Evolutionary conservation across 2,797 vertebrate species (phyloP).

Genomic region (Choloepus didactylus): DNA sequence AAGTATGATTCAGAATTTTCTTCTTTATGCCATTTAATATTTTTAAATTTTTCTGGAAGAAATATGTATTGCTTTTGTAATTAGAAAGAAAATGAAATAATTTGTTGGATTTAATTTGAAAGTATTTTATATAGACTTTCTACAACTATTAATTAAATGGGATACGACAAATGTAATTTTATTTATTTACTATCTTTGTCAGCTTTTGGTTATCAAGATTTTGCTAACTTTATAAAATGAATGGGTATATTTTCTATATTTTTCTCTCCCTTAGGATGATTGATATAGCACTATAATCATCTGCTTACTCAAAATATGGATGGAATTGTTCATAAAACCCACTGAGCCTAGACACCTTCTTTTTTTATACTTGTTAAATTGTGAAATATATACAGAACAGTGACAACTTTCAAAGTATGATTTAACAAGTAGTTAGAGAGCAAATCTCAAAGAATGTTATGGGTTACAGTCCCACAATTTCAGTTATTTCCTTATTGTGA

Average conservation of each 20-base stretch:
- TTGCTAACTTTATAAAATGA: constrained; percentile 12
- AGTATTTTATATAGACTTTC: neutral
- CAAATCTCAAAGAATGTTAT: too few species aligned
- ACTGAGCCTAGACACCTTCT: neutral
- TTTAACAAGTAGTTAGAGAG: too few species aligned
- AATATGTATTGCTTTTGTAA: neutral
- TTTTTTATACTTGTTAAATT: too few species aligned
- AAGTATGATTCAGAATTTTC: neutral
- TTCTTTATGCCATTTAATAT: neutral
- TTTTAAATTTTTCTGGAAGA: neutral
- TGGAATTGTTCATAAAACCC: neutral
- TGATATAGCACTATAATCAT: neutral
- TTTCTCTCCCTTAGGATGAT: neutral
- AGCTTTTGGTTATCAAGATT: neutral
- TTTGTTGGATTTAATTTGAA: neutral
- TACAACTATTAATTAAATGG: neutral
- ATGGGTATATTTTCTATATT: neutral
- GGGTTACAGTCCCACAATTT: too few species aligned
- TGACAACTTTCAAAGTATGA: too few species aligned
- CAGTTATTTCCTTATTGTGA: too few species aligned
- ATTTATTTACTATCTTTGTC: neutral
- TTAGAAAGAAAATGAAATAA: neutral
- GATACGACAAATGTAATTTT: neutral
- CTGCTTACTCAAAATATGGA: neutral
- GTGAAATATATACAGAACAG: too few species aligned